Evolutionary conservation across 2,888 invertebrate species (phyloP).

Genomic region (Stomorhina lunata): DNA sequence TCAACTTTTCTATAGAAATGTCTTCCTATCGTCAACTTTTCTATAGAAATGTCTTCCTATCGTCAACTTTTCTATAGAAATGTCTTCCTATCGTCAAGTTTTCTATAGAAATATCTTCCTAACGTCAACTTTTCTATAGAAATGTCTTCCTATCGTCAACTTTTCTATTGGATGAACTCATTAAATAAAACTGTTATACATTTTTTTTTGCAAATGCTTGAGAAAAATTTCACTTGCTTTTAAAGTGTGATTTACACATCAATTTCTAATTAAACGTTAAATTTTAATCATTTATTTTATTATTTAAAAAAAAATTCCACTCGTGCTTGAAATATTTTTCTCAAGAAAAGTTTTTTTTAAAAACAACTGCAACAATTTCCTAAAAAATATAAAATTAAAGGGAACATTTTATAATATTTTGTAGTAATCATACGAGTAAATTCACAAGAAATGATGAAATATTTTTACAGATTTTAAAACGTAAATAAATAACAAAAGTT

Average conservation of each 20-base stretch:
- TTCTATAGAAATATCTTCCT: too few species aligned
- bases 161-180: too few species aligned
- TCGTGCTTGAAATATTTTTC: background rate
- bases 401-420: background rate
- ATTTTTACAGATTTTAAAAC: background rate
- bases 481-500: too few species aligned
- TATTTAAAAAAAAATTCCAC: background rate
- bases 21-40: too few species aligned
- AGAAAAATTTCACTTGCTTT: background rate
- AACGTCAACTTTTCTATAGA: too few species aligned
- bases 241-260: background rate
- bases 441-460: constrained; percentile 13
- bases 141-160: too few species aligned
- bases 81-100: too few species aligned
- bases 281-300: background rate
- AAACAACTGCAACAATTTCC: background rate
- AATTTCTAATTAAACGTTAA: background rate
- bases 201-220: background rate
- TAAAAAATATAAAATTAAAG: background rate
- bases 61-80: too few species aligned
- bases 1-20: too few species aligned
- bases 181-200: too few species aligned
- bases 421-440: background rate
- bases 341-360: background rate
- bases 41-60: too few species aligned